Conservation (phyloP, 2,797 vertebrate genomes). For the Melanotaenia boesemani region DNA sequence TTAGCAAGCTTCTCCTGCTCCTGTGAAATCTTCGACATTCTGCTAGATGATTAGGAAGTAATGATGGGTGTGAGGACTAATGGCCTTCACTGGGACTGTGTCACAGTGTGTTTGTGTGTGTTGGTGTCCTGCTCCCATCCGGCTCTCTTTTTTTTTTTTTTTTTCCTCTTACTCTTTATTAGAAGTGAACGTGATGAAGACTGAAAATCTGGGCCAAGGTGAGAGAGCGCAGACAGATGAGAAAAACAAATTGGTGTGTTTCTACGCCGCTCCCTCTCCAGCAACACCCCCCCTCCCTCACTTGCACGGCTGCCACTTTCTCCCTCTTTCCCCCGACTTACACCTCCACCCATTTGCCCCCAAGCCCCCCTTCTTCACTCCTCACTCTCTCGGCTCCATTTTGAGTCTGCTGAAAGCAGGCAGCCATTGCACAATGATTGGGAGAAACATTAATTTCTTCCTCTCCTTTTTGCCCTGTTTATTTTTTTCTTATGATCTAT, state of each 20-base stretch:
- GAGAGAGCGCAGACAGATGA: conserved; percentile 61
- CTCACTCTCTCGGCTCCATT: conserved; percentile 61
- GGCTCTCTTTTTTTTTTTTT: not conserved
- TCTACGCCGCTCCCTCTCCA: conserved; percentile 21
- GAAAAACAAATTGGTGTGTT: conserved; percentile 63
- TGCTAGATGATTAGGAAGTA: conserved; percentile 65
- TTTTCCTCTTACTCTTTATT: conserved; percentile 15
- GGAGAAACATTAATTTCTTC: conserved; percentile 18
- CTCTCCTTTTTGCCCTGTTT: conserved; percentile 14
- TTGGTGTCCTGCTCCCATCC: conserved; percentile 7
- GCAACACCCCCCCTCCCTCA: not conserved
- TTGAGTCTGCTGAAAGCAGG: conserved; percentile 63
- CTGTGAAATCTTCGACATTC: conserved; percentile 42
- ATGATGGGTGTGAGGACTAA: conserved; percentile 57
- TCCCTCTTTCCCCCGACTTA: conserved; percentile 26
- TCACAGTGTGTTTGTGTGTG: conserved; percentile 16
- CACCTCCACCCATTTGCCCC: conserved; percentile 19
- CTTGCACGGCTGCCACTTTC: conserved; percentile 47
- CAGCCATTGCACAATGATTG: conserved; percentile 64
- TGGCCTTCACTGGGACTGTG: conserved; percentile 37
- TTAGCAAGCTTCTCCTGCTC: conserved; percentile 51
- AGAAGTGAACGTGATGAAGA: conserved; percentile 45
- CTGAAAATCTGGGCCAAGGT: conserved; percentile 69
- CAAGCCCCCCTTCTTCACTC: not conserved
- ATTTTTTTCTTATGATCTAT: conserved; percentile 29